Conservation (phyloP, 2,888 invertebrate species). For the Gymnocheta viridis region DNA sequence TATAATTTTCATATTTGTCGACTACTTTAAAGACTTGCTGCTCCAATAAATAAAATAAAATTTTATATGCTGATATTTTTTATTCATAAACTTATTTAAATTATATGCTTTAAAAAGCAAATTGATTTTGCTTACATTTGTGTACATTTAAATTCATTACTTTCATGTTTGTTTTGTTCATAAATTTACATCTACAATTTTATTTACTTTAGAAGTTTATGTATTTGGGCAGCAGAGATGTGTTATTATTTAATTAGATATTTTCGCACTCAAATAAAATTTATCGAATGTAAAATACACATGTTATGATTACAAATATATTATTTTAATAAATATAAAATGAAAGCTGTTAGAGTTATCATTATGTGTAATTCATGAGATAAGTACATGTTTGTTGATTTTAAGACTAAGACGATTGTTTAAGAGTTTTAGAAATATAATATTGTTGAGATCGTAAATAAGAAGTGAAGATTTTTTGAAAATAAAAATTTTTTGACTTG, state of each 20-base stretch:
- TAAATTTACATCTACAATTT: neutral
- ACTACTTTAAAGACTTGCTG: neutral
- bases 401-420: neutral
- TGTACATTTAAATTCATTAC: constrained; percentile 29
- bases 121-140: neutral
- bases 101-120: neutral
- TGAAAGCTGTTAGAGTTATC: neutral
- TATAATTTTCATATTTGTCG: neutral
- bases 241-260: constrained; percentile 40
- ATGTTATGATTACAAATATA: constrained; percentile 10
- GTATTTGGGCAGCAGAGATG: neutral
- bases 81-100: neutral
- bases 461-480: neutral
- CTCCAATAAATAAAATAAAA: neutral
- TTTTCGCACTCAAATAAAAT: neutral
- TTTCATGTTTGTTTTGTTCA: neutral
- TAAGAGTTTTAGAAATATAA: too few relatives aligned
- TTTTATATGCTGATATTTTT: neutral
- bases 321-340: too few relatives aligned
- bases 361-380: neutral
- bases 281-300: neutral
- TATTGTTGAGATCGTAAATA: neutral
- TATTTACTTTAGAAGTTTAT: neutral
- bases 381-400: neutral
- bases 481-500: too few relatives aligned